Percentiles rank a stretch among this genome's conserved stretches.
Conservation (phyloP, 2,888 invertebrate species). For the Scrobipalpa atriplicella region DNA sequence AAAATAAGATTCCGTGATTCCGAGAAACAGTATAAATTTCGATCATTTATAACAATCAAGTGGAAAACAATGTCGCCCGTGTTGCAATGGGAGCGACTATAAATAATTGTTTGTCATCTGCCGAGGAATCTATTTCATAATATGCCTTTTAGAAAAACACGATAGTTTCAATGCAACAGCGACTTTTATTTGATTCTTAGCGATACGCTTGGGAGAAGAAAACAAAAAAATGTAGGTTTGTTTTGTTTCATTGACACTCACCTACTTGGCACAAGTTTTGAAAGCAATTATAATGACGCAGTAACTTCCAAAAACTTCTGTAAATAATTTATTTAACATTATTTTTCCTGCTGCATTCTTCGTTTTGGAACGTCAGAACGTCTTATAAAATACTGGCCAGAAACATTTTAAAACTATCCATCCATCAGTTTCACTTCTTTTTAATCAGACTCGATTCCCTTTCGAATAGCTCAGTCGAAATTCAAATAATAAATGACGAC, state of each 20-base stretch:
- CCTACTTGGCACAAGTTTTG: slow-evolving; percentile 68
- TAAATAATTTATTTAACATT: slow-evolving; percentile 22
- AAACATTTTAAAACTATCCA: slow-evolving; percentile 6
- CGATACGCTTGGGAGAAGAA: slow-evolving; percentile 25
- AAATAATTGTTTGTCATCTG: slow-evolving; percentile 31
- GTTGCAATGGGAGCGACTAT: slow-evolving; percentile 22
- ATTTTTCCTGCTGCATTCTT: slow-evolving; percentile 14
- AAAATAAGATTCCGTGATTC: slow-evolving; percentile 22
- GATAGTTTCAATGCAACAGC: slow-evolving; percentile 4
- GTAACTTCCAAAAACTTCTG: slow-evolving; percentile 37
- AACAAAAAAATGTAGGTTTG: slow-evolving; percentile 39
- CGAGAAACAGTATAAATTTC: slow-evolving; percentile 29
- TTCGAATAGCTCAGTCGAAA: slow-evolving; percentile 44
- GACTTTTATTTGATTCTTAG: not conserved
- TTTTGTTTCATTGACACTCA: slow-evolving; percentile 69
- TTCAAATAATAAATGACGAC: slow-evolving; percentile 44
- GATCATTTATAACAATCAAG: slow-evolving; percentile 36
- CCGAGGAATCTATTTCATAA: slow-evolving; percentile 29
- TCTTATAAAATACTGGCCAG: not conserved
- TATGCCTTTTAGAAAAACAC: slow-evolving; percentile 14
- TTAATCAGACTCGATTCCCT: not conserved
- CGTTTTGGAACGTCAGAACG: not conserved
- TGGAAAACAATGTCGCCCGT: slow-evolving; percentile 33
- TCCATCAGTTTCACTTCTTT: not conserved
- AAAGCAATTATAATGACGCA: slow-evolving; percentile 29